A percentile compares a stretch with the other conserved stretches of the same genome.
Evolutionary conservation across 2,113 vertebrate genomes (phyloP).

Genomic region (Mirza zaza): DNA sequence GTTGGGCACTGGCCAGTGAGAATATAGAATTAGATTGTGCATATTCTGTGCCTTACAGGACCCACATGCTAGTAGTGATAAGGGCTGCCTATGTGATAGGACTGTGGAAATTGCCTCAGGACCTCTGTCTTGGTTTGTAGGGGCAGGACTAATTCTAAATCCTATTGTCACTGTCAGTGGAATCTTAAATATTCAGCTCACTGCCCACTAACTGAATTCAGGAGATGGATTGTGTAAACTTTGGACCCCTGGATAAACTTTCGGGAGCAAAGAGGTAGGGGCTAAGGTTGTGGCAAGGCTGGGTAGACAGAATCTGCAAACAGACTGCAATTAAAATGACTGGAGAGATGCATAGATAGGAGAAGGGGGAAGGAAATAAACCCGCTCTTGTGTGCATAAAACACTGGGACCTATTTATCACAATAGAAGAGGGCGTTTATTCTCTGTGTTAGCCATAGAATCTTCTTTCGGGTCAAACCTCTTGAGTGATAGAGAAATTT

Average conservation of each 20-base stretch:
- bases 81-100: neutral
- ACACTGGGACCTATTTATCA: neutral
- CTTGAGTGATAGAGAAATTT: neutral
- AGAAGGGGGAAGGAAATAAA: neutral
- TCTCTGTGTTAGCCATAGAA: neutral
- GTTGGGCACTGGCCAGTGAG: neutral
- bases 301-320: neutral
- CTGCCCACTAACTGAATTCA: constrained; percentile 6
- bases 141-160: neutral
- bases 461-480: neutral
- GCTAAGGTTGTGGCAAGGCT: neutral
- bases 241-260: neutral
- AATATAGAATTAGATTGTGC: neutral
- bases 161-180: neutral
- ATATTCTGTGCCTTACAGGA: neutral
- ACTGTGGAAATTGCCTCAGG: neutral
- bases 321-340: neutral
- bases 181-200: constrained; percentile 30
- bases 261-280: neutral
- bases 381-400: neutral
- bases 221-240: neutral
- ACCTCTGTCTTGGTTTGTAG: neutral
- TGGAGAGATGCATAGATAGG: neutral
- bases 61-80: neutral
- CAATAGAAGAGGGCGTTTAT: neutral